A percentile compares a stretch with the other conserved stretches of the same genome.
phyloP scores from a whole-genome alignment of 2,888 invertebrate species.

The Andrena haemorrhoa region DNA sequence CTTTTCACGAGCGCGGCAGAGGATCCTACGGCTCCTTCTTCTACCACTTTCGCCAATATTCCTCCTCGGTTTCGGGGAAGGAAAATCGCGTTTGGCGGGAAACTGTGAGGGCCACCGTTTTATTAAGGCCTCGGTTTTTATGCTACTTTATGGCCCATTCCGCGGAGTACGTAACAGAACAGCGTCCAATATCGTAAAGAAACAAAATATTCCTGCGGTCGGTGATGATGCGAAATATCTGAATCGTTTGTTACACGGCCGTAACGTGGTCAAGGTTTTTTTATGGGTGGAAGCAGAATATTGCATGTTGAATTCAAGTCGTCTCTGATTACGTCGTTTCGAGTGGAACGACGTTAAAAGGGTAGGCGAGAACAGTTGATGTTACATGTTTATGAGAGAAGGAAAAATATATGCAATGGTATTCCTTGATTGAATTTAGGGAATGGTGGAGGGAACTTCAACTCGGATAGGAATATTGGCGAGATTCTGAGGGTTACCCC shows the following conservation, averaged over 20 bases:
- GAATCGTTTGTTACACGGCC: constrained; percentile 10
- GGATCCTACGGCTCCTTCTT: constrained; percentile 47
- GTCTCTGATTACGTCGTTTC: not conserved
- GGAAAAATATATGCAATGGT: too few species aligned
- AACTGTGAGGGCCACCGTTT: constrained; percentile 56
- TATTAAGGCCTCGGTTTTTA: constrained; percentile 66
- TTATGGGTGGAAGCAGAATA: constrained; percentile 3
- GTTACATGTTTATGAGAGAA: too few species aligned
- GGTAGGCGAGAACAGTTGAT: not conserved
- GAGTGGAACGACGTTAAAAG: not conserved
- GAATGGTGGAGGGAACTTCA: too few species aligned
- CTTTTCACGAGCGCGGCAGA: constrained; percentile 44
- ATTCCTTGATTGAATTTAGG: too few species aligned
- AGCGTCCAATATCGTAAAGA: constrained; percentile 65
- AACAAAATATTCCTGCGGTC: constrained; percentile 58
- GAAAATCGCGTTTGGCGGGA: constrained; percentile 66
- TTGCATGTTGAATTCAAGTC: not conserved
- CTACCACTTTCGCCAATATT: constrained; percentile 62
- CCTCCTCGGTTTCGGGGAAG: constrained; percentile 28
- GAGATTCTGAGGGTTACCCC: too few species aligned
- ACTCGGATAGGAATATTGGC: too few species aligned
- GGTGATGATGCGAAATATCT: constrained; percentile 57
- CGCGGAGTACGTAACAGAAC: constrained; percentile 51
- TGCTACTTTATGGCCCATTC: constrained; percentile 59
- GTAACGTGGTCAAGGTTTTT: constrained; percentile 10